These are phyloP conservation scores for Eledona agricola DNA, from an alignment of 2,888 invertebrate genomes.

Conservation along the genomic window DNA sequence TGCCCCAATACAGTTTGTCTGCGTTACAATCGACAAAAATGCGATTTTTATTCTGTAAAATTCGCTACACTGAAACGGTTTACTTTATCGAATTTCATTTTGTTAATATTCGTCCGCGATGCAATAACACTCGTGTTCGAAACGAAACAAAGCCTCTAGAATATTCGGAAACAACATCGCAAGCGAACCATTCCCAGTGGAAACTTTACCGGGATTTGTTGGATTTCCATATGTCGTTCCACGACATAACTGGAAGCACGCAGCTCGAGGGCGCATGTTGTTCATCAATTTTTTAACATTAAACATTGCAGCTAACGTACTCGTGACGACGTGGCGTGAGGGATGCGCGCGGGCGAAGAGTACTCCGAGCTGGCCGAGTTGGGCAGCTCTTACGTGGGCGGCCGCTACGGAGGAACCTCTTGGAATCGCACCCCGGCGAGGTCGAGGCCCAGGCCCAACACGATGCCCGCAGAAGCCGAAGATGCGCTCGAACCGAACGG, in stretches of 20 bases:
- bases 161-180: conserved; percentile 3
- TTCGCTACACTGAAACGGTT: too few species aligned
- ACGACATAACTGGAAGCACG: not conserved
- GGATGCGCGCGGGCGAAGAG: conserved; percentile 60
- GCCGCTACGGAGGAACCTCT: conserved; percentile 55
- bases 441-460: conserved; percentile 62
- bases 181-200: conserved; percentile 1
- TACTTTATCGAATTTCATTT: too few species aligned
- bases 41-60: too few species aligned
- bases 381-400: conserved; percentile 58
- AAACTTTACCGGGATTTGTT: conserved; percentile 1
- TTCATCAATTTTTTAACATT: not conserved
- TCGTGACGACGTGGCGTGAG: conserved; percentile 58
- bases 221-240: not conserved
- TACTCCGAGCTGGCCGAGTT: conserved; percentile 63
- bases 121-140: too few species aligned
- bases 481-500: conserved; percentile 67
- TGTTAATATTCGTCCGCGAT: too few species aligned
- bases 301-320: conserved; percentile 53
- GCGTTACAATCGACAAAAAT: too few species aligned
- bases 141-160: too few species aligned
- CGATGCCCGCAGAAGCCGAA: conserved; percentile 69
- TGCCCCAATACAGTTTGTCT: too few species aligned
- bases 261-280: not conserved
- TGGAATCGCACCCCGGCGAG: conserved; percentile 63